phyloP scores from a whole-genome alignment of 1,140 invertebrate genomes.

The Gonioctena quinquepunctata region DNA sequence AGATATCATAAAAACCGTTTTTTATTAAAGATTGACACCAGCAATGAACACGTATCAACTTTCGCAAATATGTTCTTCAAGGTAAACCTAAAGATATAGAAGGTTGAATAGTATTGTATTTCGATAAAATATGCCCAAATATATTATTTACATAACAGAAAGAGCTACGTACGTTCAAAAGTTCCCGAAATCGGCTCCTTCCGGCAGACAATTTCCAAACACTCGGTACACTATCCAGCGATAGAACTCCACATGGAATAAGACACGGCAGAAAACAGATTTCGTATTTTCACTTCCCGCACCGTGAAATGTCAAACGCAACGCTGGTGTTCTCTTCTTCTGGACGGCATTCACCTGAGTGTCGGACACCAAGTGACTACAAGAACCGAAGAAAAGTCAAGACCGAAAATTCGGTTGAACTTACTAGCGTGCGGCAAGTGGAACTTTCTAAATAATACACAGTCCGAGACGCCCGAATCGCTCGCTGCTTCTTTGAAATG shows the following conservation, averaged over 20 bases:
- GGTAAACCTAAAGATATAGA: not conserved
- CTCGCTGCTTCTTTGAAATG: not conserved
- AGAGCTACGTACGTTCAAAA: not conserved
- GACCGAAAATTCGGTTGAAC: not conserved
- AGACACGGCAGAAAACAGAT: not conserved
- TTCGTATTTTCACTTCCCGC: not conserved
- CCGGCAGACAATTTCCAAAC: not conserved
- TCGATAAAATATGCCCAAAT: too few relatives aligned
- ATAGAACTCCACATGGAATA: not conserved
- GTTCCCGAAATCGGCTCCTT: not conserved
- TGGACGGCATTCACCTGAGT: not conserved
- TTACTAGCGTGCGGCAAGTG: not conserved
- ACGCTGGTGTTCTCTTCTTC: not conserved
- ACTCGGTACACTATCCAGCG: not conserved
- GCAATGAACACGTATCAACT: not conserved
- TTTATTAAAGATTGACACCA: too few relatives aligned
- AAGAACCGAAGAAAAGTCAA: conserved; percentile 7
- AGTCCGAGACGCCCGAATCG: not conserved
- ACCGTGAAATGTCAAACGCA: not conserved
- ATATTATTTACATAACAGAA: too few relatives aligned
- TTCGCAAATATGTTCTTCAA: not conserved
- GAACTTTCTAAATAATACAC: not conserved
- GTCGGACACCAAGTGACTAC: not conserved
- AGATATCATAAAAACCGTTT: too few relatives aligned
- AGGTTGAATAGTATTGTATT: too few relatives aligned